A percentile compares a stretch with the other conserved stretches of the same genome.
These are phyloP conservation scores for Grammomys dolichurus DNA, from an alignment of 2,113 vertebrate genomes.

Conservation along the genomic window DNA sequence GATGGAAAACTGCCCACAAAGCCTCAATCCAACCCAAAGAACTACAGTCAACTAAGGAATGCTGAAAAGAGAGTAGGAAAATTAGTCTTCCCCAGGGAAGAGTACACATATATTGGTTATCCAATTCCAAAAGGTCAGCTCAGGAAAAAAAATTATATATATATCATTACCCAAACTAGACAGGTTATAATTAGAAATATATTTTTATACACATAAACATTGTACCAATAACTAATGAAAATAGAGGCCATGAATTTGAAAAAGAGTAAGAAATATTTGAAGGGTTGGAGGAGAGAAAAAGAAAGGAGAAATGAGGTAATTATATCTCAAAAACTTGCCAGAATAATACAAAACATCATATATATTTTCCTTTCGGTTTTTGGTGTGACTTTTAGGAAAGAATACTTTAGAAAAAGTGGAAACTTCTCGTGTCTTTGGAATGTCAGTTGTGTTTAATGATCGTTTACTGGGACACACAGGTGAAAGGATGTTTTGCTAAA, in stretches of 20 bases:
- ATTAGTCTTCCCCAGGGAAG: background rate
- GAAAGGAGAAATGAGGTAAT: background rate
- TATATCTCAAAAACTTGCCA: background rate
- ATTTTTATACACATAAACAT: background rate
- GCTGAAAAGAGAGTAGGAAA: background rate
- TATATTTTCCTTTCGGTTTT: no score
- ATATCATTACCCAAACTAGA: background rate
- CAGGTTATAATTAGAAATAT: background rate
- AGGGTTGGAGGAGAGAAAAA: background rate
- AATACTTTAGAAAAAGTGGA: background rate
- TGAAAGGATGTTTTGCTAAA: no score
- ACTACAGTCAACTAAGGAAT: background rate
- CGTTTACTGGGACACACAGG: no score
- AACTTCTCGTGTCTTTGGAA: no score
- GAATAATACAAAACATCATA: background rate
- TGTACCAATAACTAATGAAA: background rate
- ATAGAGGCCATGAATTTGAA: background rate
- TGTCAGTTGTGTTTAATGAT: no score
- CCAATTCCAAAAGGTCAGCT: background rate
- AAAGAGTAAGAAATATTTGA: background rate
- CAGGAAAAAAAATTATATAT: no score
- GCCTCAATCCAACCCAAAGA: background rate
- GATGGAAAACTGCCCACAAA: background rate
- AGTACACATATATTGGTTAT: background rate
- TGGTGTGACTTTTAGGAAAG: background rate